Conservation (phyloP, 2,797 vertebrate species). For the Valencia hispanica region DNA sequence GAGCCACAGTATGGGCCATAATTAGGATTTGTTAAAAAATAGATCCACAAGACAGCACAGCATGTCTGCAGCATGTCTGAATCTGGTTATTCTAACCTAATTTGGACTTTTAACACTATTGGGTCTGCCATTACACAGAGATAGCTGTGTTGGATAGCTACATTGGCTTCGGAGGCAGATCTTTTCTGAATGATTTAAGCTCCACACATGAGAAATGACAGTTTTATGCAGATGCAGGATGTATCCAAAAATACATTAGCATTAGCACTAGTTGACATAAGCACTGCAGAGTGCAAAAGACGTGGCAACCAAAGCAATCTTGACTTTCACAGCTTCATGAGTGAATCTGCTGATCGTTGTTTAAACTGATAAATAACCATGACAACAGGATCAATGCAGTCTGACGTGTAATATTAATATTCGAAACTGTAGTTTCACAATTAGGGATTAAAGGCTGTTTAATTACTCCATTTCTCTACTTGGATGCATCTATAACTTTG, state of each 20-base stretch:
- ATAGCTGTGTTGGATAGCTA: background rate
- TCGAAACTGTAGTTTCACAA: background rate
- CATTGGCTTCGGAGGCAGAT: background rate
- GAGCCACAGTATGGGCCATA: slow-evolving; percentile 13
- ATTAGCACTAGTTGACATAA: background rate
- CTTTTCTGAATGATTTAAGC: background rate
- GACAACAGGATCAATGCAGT: background rate
- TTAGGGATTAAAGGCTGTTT: slow-evolving; percentile 6
- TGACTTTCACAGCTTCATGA: background rate
- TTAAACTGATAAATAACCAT: slow-evolving; percentile 3
- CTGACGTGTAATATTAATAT: background rate
- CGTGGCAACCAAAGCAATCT: background rate
- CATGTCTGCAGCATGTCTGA: slow-evolving; percentile 6
- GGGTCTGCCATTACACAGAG: slow-evolving; percentile 4
- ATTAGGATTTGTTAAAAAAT: slow-evolving; percentile 16
- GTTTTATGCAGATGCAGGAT: background rate
- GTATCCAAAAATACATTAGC: background rate
- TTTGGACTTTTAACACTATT: slow-evolving; percentile 5
- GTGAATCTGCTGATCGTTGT: background rate
- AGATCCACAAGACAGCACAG: slow-evolving; percentile 4
- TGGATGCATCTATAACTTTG: background rate
- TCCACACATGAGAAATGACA: background rate
- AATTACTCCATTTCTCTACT: background rate
- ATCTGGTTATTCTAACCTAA: background rate
- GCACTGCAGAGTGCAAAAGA: background rate